A percentile compares a stretch with the other conserved stretches of the same genome.
phyloP scores from a whole-genome alignment of 1,140 invertebrate species.

The Orchestia grillus region DNA sequence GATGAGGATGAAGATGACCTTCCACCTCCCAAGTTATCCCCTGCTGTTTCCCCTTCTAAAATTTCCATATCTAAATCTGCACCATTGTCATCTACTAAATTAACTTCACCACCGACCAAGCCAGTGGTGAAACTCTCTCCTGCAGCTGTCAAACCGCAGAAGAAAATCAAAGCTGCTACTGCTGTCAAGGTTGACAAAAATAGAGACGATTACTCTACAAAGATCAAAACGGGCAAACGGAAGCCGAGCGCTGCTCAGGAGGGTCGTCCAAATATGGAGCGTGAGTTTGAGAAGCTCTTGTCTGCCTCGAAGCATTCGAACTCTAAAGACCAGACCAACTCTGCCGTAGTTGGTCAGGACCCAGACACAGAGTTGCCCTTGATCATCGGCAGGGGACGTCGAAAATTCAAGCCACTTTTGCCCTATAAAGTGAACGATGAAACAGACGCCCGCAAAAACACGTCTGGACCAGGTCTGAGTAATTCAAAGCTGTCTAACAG shows the following conservation, averaged over 20 bases:
- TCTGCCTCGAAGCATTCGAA: neutral
- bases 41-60: slow-evolving; percentile 16
- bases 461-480: neutral
- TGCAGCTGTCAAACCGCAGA: neutral
- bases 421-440: slow-evolving; percentile 29
- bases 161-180: neutral
- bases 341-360: neutral
- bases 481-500: neutral
- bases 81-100: neutral
- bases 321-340: neutral
- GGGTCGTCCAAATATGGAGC: neutral
- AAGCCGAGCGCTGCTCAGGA: neutral
- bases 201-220: neutral
- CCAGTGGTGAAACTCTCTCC: neutral
- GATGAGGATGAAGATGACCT: slow-evolving; percentile 34
- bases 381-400: neutral
- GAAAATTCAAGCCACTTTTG: slow-evolving; percentile 21
- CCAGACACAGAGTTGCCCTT: neutral
- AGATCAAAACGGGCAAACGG: slow-evolving; percentile 1
- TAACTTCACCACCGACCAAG: neutral
- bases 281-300: slow-evolving; percentile 5
- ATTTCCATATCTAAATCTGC: neutral
- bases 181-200: neutral
- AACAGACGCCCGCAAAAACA: slow-evolving; percentile 23
- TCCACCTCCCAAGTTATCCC: slow-evolving; percentile 16